These are phyloP conservation scores for Eriocheir sinensis DNA, from an alignment of 1,140 invertebrate genomes.

Conservation along the genomic window DNA sequence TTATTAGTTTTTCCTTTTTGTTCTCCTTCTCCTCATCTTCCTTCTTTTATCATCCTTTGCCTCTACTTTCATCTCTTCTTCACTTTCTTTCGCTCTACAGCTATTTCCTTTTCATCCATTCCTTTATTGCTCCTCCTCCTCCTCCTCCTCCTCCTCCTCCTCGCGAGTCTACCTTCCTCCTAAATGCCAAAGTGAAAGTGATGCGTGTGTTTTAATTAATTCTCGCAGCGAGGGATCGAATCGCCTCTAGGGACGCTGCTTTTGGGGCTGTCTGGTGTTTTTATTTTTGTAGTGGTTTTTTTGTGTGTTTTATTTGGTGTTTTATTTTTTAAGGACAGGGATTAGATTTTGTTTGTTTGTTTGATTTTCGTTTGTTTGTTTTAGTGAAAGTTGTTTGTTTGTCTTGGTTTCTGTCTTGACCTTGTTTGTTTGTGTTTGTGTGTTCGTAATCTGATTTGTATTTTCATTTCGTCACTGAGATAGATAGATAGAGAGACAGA, in stretches of 20 bases:
- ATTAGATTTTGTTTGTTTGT: no score
- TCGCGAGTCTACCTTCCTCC: background rate
- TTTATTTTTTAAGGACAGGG: background rate
- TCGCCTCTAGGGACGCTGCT: no score
- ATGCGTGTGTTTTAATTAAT: conserved; percentile 17
- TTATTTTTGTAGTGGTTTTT: background rate
- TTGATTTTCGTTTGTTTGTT: background rate
- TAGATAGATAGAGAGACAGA: no score
- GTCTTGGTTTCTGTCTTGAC: background rate
- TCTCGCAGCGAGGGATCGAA: background rate
- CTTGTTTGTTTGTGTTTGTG: background rate
- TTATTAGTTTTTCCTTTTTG: background rate
- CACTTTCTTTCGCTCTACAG: no score
- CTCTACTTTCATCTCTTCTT: background rate
- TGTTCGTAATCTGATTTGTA: background rate
- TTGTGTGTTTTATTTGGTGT: background rate
- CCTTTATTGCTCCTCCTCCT: background rate
- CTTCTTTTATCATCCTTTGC: background rate
- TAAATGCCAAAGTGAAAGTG: background rate
- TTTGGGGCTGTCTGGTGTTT: no score
- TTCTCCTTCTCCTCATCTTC: background rate
- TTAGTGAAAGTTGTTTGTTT: background rate
- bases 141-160: background rate
- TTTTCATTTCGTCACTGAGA: no score
- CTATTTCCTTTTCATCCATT: no score